phyloP scores from a whole-genome alignment of 2,113 vertebrate species.

The Craseonycteris thonglongyai region DNA sequence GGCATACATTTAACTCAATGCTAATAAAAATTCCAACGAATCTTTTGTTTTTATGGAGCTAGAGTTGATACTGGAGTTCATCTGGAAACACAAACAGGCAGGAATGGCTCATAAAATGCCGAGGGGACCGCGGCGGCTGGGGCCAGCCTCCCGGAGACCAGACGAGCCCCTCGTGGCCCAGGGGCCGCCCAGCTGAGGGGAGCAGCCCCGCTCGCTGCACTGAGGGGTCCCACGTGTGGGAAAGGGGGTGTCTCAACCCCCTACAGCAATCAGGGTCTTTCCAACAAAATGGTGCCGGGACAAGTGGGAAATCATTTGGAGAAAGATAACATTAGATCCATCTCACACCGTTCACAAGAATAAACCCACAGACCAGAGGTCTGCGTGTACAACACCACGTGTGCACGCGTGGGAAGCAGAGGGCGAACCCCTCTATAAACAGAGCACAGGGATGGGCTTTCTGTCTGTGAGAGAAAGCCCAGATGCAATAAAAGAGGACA shows the following conservation, averaged over 20 bases:
- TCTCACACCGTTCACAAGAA: no score
- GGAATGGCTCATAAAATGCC: fast-evolving
- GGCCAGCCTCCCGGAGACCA: background rate
- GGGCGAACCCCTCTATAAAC: fast-evolving
- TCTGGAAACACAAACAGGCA: background rate
- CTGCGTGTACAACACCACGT: fast-evolving
- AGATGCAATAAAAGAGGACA: fast-evolving
- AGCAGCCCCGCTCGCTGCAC: fast-evolving
- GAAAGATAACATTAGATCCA: background rate
- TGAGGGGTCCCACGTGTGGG: fast-evolving
- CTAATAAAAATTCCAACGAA: background rate
- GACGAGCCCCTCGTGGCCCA: background rate
- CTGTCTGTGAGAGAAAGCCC: background rate
- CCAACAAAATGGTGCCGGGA: fast-evolving
- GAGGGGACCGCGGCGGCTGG: background rate
- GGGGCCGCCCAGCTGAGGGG: no score
- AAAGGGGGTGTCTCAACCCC: fast-evolving
- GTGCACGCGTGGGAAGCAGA: fast-evolving
- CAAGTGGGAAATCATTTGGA: fast-evolving
- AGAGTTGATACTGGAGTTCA: background rate
- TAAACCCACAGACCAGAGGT: no score
- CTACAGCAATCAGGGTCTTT: fast-evolving
- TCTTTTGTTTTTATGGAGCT: background rate
- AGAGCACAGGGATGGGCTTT: background rate
- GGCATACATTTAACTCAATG: background rate